Base-by-base conservation (phyloP, 1,140 invertebrate genomes). In the Zaprionus kolodkinae region DNA sequence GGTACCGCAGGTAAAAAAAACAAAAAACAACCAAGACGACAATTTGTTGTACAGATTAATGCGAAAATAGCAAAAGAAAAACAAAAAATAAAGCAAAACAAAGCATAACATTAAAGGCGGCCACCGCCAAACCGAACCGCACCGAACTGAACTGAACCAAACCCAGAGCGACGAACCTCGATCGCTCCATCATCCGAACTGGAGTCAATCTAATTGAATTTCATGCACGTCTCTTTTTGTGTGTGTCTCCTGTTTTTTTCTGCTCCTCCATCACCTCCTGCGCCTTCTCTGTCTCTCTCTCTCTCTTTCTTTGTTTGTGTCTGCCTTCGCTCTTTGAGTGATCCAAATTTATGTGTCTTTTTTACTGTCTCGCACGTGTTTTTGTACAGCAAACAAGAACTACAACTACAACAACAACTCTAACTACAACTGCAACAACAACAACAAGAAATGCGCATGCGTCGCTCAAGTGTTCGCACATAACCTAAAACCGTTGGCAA, bases 1-100 rank as follows among this genome's bases (percentile, higher is more conserved):
- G 97, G 97, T 94, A 99, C 97, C 89, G 97, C 97, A 97, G 97
- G 97, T 98, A 97, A 88, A 88, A 78, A 78, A 88, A 78, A 78
- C 21, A 64, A 36, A 57, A 50, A 55, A 45, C 35, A 40, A 17
- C 56, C 68, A 78, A 73, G 61, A 62, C 56, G 56, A 76, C 74
- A 79, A 78, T 78, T 88, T 84, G 80, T 78, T 87, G 80, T 86
- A 86, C 76, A 86, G 76, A 86, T 76, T 81, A 81, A 80, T 78
- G 71, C 78, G 67, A 81, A 84, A 77, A 77, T 48, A 45, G 50
- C 54, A 65, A 43, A 38, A 43, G 52, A 55, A 30, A 66, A 45
- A 25, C 10, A 12, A 56, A 56, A 78, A 65, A 56, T 15, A 17
- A 4, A 27, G 45, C 11, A 56, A 57, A 54, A 40, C 59, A 64